phyloP scores from a whole-genome alignment of 2,888 invertebrate genomes.

The Molanna angustata region DNA sequence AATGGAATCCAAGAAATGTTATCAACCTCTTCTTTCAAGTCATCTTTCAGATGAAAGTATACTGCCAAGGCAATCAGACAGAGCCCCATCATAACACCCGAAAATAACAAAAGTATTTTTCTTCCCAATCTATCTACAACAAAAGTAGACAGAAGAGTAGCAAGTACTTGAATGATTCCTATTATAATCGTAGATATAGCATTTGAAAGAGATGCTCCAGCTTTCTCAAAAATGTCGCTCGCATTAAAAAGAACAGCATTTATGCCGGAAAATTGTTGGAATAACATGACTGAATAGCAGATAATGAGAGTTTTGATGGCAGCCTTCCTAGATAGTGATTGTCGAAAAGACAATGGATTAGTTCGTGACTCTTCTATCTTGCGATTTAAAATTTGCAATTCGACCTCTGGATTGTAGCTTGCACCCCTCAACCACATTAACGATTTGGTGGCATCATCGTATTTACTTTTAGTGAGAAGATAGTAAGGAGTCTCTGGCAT shows the following conservation, averaged over 20 bases:
- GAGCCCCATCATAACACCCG: slow-evolving; percentile 67
- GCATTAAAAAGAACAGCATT: slow-evolving; percentile 83
- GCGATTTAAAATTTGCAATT: slow-evolving; percentile 60
- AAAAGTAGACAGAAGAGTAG: slow-evolving; percentile 71
- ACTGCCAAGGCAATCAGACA: slow-evolving; percentile 68
- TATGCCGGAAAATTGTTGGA: slow-evolving; percentile 84
- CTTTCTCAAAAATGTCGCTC: slow-evolving; percentile 67
- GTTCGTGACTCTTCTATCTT: slow-evolving; percentile 53
- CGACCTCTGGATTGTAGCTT: slow-evolving; percentile 63
- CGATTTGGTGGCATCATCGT: slow-evolving; percentile 65
- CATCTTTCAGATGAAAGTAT: slow-evolving; percentile 58
- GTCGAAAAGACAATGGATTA: slow-evolving; percentile 54
- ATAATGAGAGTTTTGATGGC: slow-evolving; percentile 67
- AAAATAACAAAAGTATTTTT: slow-evolving; percentile 69
- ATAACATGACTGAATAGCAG: slow-evolving; percentile 78
- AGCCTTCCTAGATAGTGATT: slow-evolving; percentile 59
- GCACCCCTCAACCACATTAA: slow-evolving; percentile 72
- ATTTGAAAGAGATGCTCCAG: slow-evolving; percentile 58
- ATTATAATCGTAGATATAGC: slow-evolving; percentile 72
- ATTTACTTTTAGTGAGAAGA: slow-evolving; percentile 61
- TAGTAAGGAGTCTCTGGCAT: slow-evolving; percentile 87
- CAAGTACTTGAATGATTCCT: slow-evolving; percentile 77
- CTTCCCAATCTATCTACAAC: slow-evolving; percentile 81
- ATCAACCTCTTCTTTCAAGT: slow-evolving; percentile 42
- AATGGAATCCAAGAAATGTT: slow-evolving; percentile 73